Conservation (phyloP, 2,797 vertebrate species). For the Rhinoraja longicauda region DNA sequence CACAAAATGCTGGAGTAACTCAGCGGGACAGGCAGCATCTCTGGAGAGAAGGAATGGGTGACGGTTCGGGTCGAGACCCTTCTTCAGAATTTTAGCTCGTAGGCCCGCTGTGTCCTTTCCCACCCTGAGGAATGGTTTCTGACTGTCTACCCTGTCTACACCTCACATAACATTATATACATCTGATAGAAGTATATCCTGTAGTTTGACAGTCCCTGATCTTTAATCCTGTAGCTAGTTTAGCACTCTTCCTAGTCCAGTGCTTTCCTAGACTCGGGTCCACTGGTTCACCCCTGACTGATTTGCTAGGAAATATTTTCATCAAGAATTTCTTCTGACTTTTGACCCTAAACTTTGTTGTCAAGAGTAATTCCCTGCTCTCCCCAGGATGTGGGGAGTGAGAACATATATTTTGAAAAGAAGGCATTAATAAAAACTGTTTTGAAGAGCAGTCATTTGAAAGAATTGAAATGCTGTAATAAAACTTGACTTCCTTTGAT, state of each 20-base stretch:
- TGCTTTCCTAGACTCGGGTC: background rate
- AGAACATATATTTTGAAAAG: conserved; percentile 15
- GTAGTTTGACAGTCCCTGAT: too few relatives aligned
- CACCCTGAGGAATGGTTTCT: too few relatives aligned
- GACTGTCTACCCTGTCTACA: too few relatives aligned
- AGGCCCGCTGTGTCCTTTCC: too few relatives aligned
- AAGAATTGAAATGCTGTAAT: conserved; percentile 26
- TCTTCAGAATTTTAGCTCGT: too few relatives aligned
- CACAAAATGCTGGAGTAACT: too few relatives aligned
- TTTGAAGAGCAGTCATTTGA: background rate
- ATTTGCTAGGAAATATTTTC: background rate
- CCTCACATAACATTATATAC: too few relatives aligned
- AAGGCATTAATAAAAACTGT: conserved; percentile 25
- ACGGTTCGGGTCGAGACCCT: too few relatives aligned
- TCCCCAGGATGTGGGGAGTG: background rate
- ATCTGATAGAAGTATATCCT: too few relatives aligned
- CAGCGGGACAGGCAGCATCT: too few relatives aligned
- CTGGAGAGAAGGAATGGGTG: too few relatives aligned
- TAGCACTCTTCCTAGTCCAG: background rate
- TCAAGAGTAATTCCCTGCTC: background rate
- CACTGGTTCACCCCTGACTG: background rate
- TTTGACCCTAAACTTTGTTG: background rate
- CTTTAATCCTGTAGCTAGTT: background rate
- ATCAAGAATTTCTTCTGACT: background rate
- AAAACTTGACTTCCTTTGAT: conserved; percentile 28